Conservation (phyloP, 92 coral and sea anemone genomes). For the Zoanthus solanderi region DNA sequence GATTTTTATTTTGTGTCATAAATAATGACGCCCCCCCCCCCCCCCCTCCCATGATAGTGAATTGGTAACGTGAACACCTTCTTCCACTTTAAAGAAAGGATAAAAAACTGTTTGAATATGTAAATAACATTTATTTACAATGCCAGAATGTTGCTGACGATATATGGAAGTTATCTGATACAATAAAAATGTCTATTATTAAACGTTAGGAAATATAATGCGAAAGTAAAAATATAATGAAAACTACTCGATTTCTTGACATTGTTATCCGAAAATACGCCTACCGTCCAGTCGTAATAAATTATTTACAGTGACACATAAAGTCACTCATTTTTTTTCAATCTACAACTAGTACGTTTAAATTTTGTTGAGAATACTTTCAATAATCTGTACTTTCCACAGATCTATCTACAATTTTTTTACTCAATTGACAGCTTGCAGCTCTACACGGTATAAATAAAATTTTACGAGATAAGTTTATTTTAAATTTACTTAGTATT, state of each 20-base stretch:
- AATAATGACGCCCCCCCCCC: too few species aligned
- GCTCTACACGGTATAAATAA: slow-evolving; percentile 48
- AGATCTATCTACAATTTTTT: slow-evolving; percentile 44
- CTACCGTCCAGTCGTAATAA: slow-evolving; percentile 65
- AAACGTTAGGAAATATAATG: slow-evolving; percentile 81
- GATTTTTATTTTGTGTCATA: too few species aligned
- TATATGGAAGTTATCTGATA: slow-evolving; percentile 72
- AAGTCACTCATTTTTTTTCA: slow-evolving; percentile 49
- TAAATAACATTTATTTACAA: slow-evolving; percentile 91
- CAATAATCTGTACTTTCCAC: slow-evolving; percentile 39
- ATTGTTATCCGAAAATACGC: slow-evolving; percentile 73
- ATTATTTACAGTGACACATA: slow-evolving; percentile 66
- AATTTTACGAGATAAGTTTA: slow-evolving; percentile 36
- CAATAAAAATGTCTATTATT: slow-evolving; percentile 94
- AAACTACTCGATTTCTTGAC: slow-evolving; percentile 64
- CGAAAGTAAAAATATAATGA: slow-evolving; percentile 86
- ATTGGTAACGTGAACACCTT: too few species aligned
- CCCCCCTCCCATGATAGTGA: too few species aligned
- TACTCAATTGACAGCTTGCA: slow-evolving; percentile 44
- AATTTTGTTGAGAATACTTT: slow-evolving; percentile 42
- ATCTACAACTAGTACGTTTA: slow-evolving; percentile 27
- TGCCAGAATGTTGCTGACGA: slow-evolving; percentile 43
- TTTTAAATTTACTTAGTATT: slow-evolving; percentile 8
- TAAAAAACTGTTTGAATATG: slow-evolving; percentile 51
- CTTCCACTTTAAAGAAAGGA: too few species aligned